Evolutionary conservation across 1,140 invertebrate species (phyloP), one percentile per base, ranked within the genome.

Genomic region (Armadillidium nasatum): DNA sequence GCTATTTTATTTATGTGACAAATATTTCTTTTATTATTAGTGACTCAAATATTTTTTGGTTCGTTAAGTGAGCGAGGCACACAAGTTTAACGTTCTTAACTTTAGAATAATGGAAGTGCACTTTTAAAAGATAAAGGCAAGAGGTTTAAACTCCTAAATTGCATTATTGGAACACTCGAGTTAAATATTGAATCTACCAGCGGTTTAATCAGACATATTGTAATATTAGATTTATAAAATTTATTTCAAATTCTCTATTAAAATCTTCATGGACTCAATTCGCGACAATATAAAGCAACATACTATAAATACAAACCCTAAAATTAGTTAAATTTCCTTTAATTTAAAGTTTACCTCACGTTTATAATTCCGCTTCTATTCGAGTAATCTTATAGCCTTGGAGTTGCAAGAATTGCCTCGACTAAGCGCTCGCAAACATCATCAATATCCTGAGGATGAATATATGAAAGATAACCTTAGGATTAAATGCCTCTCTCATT

Each of bases 391-490:
- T 73, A 76, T 77, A 81, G 80, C 73, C 19, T 46, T 81, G 80
- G 80, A 81, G 70, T 79, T 74, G 74, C 67, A 45, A 44, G 80
- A 81, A 67, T 73, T 81, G 69, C 80, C 80, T 69, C 74, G 73
- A 66, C 68, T 81, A 77, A 78, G 77, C 71, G 76, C 80, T 68
- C 80, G 80, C 66, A 78, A 73, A 66, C 80, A 78, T 60, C 80
- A 77, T 23, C 11, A 13, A 15, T 81, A 81, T 76, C 80, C 80
- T 22, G 80, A 81, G 73, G 80, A 81, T 60, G 77, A 81, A 23
- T 75, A 81, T 69, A 78, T 81, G 73, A 81, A 81, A 75, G 80
- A 81, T 75, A 81, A 81, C 78, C 73, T 81, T 33, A 79, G 80
- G 74, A 81, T 81, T 71, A 75, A 81, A 74, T 81, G 80, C 60